Base-by-base conservation (phyloP, 2,888 invertebrate genomes). In the Plemyria rubiginata region DNA sequence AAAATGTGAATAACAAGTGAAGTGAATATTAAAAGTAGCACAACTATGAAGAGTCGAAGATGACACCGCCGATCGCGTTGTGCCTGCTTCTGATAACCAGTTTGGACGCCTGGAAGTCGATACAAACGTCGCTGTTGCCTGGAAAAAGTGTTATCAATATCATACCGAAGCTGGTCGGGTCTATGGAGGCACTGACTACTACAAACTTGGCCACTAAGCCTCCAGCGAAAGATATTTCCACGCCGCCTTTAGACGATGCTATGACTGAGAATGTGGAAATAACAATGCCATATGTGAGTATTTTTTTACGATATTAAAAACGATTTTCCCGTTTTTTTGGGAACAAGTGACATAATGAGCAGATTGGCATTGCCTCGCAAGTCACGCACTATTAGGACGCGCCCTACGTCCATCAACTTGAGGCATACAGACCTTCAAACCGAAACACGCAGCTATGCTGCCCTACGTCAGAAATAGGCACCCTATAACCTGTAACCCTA, bases 1-100 rank as follows among this genome's bases (percentile, higher is more conserved):
- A 13, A 59, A 41, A 48, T 16, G 53, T 50, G 48, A 28, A 46
- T 38, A 9, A 11, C 6, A 38, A 38, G 36, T 38, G 15, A 49
- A 28, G 48, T 29, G 48, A 48, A n/a, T 13, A n/a, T 5, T 6
- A 13, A 13, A 46, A 38, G 6, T 12, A 52, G 28, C 9, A 28
- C 32, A 22, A 40, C 28, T 41, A 70, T 66, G 64, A 48, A 43
- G 48, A 36, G 53, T 41, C 15, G 61, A 71, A 66, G 55, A 86
- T 85, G 88, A 80, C 65, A 80, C 84, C 83, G 78, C 77, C 75
- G 60, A 73, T 78, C 22, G 69, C 73, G 15, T 13, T 84, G 38
- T 83, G 38, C 81, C 58, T 79, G 74, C 70, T 66, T 82, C 57
- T 55, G 28, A 15, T 75, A 70, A 66, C 79, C 0, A 60, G 73